Conservation (phyloP, 2,113 vertebrate species). For the Caranx melampygus region DNA sequence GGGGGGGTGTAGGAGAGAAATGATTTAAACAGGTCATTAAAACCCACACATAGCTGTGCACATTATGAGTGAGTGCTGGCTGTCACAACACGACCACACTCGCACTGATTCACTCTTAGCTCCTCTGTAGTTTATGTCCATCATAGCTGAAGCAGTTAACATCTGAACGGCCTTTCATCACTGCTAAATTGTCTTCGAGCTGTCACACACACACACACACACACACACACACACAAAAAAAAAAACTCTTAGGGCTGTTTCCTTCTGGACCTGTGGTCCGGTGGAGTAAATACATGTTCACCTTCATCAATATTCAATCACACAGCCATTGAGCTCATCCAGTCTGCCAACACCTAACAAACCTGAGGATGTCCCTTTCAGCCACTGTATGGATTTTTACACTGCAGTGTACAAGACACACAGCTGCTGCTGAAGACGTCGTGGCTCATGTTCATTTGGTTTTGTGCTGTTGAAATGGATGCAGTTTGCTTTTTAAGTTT, state of each 20-base stretch:
- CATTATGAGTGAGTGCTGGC: constrained; percentile 2
- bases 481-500: not conserved
- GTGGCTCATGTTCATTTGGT: not conserved
- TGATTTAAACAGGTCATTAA: constrained; percentile 52
- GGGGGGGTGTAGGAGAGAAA: not conserved
- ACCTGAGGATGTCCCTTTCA: constrained; percentile 21
- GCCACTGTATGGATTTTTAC: constrained; percentile 28
- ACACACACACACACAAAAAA: too few relatives aligned
- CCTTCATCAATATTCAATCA: constrained; percentile 39
- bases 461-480: not conserved
- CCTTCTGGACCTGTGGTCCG: constrained; percentile 11
- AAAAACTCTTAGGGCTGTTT: not conserved
- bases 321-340: not conserved
- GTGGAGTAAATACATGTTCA: not conserved
- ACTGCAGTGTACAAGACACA: not conserved
- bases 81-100: constrained; percentile 20
- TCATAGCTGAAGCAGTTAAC: constrained; percentile 1
- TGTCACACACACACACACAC: not conserved
- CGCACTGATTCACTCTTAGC: not conserved
- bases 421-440: too few relatives aligned
- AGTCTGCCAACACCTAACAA: constrained; percentile 28
- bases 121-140: constrained; percentile 13
- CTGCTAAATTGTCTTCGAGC: not conserved
- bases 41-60: constrained; percentile 20
- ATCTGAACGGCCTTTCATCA: constrained; percentile 8